Percentiles rank a stretch among this genome's conserved stretches.
phyloP scores from a whole-genome alignment of 1,140 invertebrate genomes.

The Nomia melanderi region DNA sequence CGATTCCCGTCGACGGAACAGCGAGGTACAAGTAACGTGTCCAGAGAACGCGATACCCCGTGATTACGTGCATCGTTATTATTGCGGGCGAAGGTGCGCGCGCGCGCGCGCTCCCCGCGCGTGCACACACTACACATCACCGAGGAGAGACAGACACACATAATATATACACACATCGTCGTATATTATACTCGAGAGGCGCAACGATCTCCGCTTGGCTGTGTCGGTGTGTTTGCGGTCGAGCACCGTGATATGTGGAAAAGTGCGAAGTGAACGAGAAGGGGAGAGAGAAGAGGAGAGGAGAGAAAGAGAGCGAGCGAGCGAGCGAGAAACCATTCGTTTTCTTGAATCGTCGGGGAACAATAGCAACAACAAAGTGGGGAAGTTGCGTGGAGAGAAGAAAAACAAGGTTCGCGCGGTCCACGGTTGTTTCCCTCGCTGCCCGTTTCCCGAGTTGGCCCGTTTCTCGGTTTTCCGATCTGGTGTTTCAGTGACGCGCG shows the following conservation, averaged over 20 bases:
- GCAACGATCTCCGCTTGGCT: constrained; percentile 30
- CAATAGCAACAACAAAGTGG: constrained; percentile 13
- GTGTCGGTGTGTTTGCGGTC: constrained; percentile 35
- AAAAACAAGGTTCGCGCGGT: constrained; percentile 1
- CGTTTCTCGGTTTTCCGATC: background rate
- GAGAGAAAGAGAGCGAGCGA: too few species aligned
- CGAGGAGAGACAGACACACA: too few species aligned
- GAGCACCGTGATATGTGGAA: constrained; percentile 47
- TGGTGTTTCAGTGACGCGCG: constrained; percentile 7
- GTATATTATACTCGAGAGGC: constrained; percentile 35
- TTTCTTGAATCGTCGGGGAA: constrained; percentile 14
- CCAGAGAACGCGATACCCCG: constrained; percentile 31
- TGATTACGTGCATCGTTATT: constrained; percentile 54
- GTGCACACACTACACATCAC: constrained; percentile 42
- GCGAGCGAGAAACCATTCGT: constrained; percentile 27
- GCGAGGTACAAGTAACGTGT: constrained; percentile 33
- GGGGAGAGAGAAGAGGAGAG: background rate
- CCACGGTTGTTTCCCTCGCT: constrained; percentile 14
- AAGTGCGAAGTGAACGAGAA: constrained; percentile 42
- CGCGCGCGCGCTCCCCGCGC: constrained; percentile 32
- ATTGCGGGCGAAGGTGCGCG: constrained; percentile 47
- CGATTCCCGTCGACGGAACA: constrained; percentile 13
- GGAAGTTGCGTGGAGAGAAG: background rate
- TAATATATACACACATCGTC: background rate
- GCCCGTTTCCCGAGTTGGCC: constrained; percentile 1